Conservation (phyloP, 2,888 invertebrate species). For the Ectropis crepuscularia region DNA sequence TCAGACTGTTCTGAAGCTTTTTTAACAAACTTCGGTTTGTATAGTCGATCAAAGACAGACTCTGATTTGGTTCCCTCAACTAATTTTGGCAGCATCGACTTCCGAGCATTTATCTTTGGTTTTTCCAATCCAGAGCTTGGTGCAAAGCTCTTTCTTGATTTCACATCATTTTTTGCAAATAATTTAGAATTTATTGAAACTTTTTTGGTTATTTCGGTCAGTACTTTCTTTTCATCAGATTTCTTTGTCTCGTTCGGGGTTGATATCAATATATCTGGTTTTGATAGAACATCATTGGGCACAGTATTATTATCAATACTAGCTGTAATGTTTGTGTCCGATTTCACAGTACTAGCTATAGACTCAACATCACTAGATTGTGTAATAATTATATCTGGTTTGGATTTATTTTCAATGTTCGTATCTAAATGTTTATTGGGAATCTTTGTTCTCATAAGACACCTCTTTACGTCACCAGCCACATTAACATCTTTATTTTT, state of each 20-base stretch:
- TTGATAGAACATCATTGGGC: background rate
- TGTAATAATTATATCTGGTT: conserved; percentile 12
- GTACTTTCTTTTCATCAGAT: conserved; percentile 9
- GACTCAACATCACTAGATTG: background rate
- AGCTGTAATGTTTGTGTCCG: background rate
- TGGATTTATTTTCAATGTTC: background rate
- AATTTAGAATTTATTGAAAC: conserved; percentile 7
- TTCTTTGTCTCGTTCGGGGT: background rate
- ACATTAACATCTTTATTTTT: background rate
- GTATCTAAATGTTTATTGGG: background rate
- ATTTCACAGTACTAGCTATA: background rate
- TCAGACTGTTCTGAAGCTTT: conserved; percentile 42
- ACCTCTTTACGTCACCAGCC: background rate
- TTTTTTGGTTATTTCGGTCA: conserved; percentile 24
- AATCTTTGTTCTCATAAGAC: background rate
- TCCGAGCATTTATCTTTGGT: conserved; percentile 34
- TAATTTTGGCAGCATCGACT: conserved; percentile 52
- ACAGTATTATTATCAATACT: background rate
- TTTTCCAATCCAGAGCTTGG: conserved; percentile 27
- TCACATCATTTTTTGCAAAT: conserved; percentile 3
- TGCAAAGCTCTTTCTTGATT: conserved; percentile 45
- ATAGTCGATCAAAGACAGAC: conserved; percentile 73
- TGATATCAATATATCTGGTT: conserved; percentile 7
- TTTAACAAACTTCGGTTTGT: conserved; percentile 64
- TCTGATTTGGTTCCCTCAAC: conserved; percentile 45